Evolutionary conservation across 2,797 vertebrate genomes (phyloP).

Genomic region (Euthynnus affinis): DNA sequence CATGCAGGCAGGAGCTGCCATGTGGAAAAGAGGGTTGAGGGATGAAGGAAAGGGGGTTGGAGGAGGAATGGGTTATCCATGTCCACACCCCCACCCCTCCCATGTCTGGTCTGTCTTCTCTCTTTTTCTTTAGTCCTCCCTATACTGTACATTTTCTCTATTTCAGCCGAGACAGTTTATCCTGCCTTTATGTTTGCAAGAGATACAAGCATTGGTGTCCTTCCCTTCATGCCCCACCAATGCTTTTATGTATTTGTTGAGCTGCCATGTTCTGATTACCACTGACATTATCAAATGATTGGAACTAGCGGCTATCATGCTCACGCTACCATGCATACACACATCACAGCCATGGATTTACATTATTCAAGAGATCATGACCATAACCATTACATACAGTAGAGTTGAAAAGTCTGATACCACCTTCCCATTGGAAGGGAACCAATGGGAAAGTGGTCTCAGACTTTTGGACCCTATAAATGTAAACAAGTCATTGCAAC

Average conservation of each 20-base stretch:
- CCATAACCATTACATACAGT: not conserved
- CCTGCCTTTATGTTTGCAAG: not conserved
- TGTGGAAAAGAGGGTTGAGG: constrained; percentile 77
- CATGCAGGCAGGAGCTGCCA: constrained; percentile 75
- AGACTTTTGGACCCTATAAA: no score
- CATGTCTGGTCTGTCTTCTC: not conserved
- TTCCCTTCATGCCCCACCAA: not conserved
- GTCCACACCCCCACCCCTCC: not conserved
- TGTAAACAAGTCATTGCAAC: not conserved
- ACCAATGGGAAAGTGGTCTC: no score
- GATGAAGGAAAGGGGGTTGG: constrained; percentile 23
- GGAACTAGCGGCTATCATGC: not conserved
- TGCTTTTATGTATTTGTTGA: not conserved
- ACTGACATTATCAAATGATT: not conserved
- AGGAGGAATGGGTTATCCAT: constrained; percentile 46
- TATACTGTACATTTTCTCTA: not conserved
- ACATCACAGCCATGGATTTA: not conserved
- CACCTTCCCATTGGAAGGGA: no score
- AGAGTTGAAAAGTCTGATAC: no score
- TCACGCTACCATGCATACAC: not conserved
- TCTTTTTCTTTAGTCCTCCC: not conserved
- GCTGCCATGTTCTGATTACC: not conserved
- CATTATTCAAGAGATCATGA: not conserved
- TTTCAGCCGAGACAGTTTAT: not conserved
- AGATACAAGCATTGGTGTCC: not conserved